Conservation (phyloP, 2,113 vertebrate species). For the Takifugu bimaculatus region DNA sequence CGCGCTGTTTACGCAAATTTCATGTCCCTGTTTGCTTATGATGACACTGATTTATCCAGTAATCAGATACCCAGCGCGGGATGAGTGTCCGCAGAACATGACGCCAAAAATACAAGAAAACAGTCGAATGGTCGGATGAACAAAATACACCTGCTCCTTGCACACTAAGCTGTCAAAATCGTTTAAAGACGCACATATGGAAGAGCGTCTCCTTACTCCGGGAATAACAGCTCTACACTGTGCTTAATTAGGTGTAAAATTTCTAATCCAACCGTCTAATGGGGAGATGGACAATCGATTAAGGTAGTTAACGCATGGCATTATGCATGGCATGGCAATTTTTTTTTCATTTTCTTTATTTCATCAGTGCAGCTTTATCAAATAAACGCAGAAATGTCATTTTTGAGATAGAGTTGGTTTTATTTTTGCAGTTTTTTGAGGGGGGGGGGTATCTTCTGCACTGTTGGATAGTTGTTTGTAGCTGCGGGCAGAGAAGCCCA, state of each 20-base stretch:
- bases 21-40: slow-evolving; percentile 20
- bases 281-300: slow-evolving; percentile 61
- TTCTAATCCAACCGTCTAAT: slow-evolving; percentile 66
- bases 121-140: slow-evolving; percentile 56
- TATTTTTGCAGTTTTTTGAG: no score
- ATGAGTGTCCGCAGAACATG: slow-evolving; percentile 30
- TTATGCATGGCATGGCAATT: slow-evolving; percentile 1
- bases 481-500: no score
- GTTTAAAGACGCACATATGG: slow-evolving; percentile 61
- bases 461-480: no score
- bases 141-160: slow-evolving; percentile 75
- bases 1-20: neutral
- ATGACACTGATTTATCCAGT: slow-evolving; percentile 20
- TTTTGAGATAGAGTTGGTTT: neutral
- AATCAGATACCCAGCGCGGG: slow-evolving; percentile 23
- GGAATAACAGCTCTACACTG: slow-evolving; percentile 29
- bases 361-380: neutral
- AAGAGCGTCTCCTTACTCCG: slow-evolving; percentile 61
- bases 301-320: slow-evolving; percentile 32
- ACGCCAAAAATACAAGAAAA: slow-evolving; percentile 63
- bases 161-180: slow-evolving; percentile 75
- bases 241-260: slow-evolving; percentile 68
- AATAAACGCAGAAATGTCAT: neutral
- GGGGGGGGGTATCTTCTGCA: no score
- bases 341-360: neutral